A percentile compares a stretch with the other conserved stretches of the same genome.
phyloP scores from a whole-genome alignment of 2,888 invertebrate species.

The Dryadula phaetusa region DNA sequence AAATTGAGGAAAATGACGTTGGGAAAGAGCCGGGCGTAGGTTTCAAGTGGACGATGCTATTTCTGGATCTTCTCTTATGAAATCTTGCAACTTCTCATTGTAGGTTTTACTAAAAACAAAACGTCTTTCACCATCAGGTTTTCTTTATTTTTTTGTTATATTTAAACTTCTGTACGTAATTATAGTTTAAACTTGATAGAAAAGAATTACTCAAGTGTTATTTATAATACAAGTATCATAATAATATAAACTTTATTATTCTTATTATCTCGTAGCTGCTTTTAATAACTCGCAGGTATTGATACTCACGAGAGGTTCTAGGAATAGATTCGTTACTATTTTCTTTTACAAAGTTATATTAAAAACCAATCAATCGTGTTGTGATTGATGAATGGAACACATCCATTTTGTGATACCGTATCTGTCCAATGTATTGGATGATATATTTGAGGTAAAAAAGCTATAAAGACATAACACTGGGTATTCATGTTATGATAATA shows the following conservation, averaged over 20 bases:
- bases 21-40: conserved; percentile 30
- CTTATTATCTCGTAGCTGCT: too few species aligned
- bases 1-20: conserved; percentile 38
- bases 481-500: neutral
- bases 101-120: conserved; percentile 12
- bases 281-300: neutral
- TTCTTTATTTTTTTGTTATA: neutral
- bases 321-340: neutral
- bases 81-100: conserved; percentile 18
- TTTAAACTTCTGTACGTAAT: neutral
- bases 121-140: neutral
- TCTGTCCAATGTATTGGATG: neutral
- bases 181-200: neutral
- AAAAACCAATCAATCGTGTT: neutral
- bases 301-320: neutral
- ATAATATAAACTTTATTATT: neutral
- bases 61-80: conserved; percentile 29
- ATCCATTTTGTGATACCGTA: conserved; percentile 7
- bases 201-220: neutral
- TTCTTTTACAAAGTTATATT: neutral
- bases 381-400: conserved; percentile 1
- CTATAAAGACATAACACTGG: neutral
- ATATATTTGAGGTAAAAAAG: neutral
- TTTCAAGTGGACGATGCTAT: conserved; percentile 33
- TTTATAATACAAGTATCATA: neutral